Conservation (phyloP, 2,113 vertebrate genomes). For the Anser brachyrhynchus region DNA sequence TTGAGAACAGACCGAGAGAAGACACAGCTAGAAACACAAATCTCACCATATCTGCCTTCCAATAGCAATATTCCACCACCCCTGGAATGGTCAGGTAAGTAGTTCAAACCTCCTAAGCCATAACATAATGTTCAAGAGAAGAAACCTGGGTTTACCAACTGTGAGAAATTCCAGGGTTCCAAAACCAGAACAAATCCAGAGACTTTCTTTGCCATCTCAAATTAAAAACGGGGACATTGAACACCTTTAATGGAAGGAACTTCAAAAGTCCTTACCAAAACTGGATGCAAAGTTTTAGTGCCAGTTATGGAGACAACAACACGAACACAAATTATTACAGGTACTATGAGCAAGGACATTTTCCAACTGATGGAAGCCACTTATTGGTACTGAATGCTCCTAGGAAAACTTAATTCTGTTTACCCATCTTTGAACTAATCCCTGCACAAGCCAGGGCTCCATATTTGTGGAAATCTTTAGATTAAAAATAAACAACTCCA, state of each 20-base stretch:
- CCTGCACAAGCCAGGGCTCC: not conserved
- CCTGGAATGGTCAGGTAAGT: not conserved
- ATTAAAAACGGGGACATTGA: not conserved
- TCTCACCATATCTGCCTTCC: not conserved
- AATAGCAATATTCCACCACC: not conserved
- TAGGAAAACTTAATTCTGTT: not conserved
- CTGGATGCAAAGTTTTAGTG: not conserved
- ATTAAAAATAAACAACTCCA: constrained; percentile 4
- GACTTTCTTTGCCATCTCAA: not conserved
- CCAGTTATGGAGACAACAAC: not conserved
- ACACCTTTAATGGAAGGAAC: not conserved
- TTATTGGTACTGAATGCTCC: not conserved
- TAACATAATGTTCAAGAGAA: not conserved
- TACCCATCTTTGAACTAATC: not conserved
- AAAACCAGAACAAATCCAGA: not conserved
- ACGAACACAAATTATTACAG: not conserved
- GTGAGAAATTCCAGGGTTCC: not conserved
- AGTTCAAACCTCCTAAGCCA: not conserved
- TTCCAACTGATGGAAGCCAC: not conserved
- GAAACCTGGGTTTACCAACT: not conserved
- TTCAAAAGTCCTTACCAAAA: not conserved
- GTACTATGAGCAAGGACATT: not conserved
- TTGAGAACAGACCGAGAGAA: not conserved
- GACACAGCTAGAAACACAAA: not conserved
- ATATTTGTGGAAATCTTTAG: not conserved